phyloP scores from a whole-genome alignment of 2,888 invertebrate species.

The Clunio marinus region DNA sequence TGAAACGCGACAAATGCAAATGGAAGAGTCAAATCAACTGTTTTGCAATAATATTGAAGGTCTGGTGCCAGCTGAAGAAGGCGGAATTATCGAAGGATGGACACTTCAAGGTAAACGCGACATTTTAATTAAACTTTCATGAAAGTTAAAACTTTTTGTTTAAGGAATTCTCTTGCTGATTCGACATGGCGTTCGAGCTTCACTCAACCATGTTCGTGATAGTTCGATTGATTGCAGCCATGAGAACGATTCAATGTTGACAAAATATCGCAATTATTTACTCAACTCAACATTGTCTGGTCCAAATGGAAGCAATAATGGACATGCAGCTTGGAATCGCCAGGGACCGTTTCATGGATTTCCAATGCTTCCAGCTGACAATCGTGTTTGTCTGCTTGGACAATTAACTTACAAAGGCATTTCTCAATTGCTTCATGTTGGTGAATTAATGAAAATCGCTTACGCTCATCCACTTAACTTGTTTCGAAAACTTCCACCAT shows the following conservation, averaged over 20 bases:
- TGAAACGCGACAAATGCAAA: slow-evolving; percentile 57
- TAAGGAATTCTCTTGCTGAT: slow-evolving; percentile 70
- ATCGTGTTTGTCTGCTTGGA: slow-evolving; percentile 72
- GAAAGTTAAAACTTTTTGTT: neutral
- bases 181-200: slow-evolving; percentile 86
- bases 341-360: slow-evolving; percentile 81
- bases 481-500: slow-evolving; percentile 45
- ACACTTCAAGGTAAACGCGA: slow-evolving; percentile 46
- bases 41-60: slow-evolving; percentile 69
- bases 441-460: slow-evolving; percentile 60
- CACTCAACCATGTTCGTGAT: slow-evolving; percentile 75
- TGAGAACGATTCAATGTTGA: slow-evolving; percentile 49
- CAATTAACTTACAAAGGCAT: slow-evolving; percentile 77
- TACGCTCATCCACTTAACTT: slow-evolving; percentile 53
- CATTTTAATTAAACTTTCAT: slow-evolving; percentile 20
- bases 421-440: slow-evolving; percentile 75
- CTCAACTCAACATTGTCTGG: slow-evolving; percentile 40
- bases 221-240: slow-evolving; percentile 72
- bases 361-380: slow-evolving; percentile 65
- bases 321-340: slow-evolving; percentile 69
- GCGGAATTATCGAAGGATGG: slow-evolving; percentile 51
- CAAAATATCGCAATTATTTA: slow-evolving; percentile 44
- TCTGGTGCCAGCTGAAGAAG: slow-evolving; percentile 69
- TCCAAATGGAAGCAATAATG: slow-evolving; percentile 43
- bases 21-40: slow-evolving; percentile 62